These are phyloP conservation scores for Ptychochromis oligacanthus DNA, from an alignment of 2,113 vertebrate genomes.

Conservation along the genomic window DNA sequence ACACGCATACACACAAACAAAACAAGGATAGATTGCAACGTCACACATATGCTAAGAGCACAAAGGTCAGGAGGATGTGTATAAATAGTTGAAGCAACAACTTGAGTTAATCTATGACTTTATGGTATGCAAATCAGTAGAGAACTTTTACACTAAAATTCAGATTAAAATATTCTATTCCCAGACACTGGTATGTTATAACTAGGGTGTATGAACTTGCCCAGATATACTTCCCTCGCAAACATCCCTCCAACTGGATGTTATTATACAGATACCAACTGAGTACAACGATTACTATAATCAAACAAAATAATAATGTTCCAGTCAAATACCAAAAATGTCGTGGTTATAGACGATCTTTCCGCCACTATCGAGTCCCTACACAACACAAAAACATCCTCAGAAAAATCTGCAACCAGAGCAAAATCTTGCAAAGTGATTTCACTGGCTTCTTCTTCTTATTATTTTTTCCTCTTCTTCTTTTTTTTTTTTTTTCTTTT, in stretches of 20 bases:
- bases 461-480: neutral
- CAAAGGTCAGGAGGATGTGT: slow-evolving; percentile 38
- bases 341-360: slow-evolving; percentile 2
- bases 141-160: neutral
- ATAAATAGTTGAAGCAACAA: slow-evolving; percentile 24
- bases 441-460: neutral
- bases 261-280: slow-evolving; percentile 19
- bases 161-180: neutral
- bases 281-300: neutral
- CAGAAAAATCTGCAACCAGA: neutral
- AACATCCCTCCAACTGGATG: neutral
- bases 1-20: slow-evolving; percentile 61
- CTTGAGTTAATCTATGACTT: slow-evolving; percentile 23
- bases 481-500: neutral
- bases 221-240: neutral
- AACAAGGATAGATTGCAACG: slow-evolving; percentile 77
- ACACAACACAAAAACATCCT: neutral
- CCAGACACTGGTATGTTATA: slow-evolving; percentile 4
- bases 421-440: neutral
- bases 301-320: neutral
- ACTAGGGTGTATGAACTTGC: neutral
- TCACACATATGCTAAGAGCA: slow-evolving; percentile 34
- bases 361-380: neutral
- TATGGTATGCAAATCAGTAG: neutral
- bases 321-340: neutral